These are phyloP conservation scores for Solea senegalensis DNA, from an alignment of 2,113 vertebrate genomes.

Conservation along the genomic window DNA sequence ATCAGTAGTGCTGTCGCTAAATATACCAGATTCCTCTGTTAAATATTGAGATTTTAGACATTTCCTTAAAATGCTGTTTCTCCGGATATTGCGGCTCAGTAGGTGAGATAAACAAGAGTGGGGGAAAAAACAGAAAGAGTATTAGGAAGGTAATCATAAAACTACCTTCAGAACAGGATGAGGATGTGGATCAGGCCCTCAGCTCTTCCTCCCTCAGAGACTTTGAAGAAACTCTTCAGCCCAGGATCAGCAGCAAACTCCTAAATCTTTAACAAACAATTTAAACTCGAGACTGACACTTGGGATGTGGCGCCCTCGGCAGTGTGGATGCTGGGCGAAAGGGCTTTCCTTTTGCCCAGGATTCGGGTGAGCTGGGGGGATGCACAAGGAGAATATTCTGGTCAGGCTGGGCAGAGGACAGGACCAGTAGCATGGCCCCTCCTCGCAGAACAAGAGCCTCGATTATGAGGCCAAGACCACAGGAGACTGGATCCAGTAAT, in stretches of 20 bases:
- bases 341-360: conserved; percentile 58
- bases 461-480: conserved; percentile 47
- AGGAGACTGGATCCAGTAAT: conserved; percentile 1
- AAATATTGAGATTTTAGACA: no score
- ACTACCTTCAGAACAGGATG: conserved; percentile 77
- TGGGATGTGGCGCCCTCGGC: conserved; percentile 31
- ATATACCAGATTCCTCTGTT: no score
- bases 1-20: no score
- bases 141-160: background rate
- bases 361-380: conserved; percentile 36
- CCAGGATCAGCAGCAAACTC: background rate
- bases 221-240: conserved; percentile 80
- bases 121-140: background rate
- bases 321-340: conserved; percentile 46
- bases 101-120: conserved; percentile 76
- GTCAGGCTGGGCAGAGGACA: conserved; percentile 38
- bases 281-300: background rate
- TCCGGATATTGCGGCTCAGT: conserved; percentile 84
- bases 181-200: conserved; percentile 79
- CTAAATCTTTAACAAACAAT: background rate
- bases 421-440: conserved; percentile 43
- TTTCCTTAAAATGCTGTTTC: conserved; percentile 65
- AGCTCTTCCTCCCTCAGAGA: conserved; percentile 82
- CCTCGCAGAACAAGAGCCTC: conserved; percentile 65
- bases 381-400: conserved; percentile 35